Evolutionary conservation across 2,797 vertebrate species (phyloP).

Genomic region (Botia kubotai): DNA sequence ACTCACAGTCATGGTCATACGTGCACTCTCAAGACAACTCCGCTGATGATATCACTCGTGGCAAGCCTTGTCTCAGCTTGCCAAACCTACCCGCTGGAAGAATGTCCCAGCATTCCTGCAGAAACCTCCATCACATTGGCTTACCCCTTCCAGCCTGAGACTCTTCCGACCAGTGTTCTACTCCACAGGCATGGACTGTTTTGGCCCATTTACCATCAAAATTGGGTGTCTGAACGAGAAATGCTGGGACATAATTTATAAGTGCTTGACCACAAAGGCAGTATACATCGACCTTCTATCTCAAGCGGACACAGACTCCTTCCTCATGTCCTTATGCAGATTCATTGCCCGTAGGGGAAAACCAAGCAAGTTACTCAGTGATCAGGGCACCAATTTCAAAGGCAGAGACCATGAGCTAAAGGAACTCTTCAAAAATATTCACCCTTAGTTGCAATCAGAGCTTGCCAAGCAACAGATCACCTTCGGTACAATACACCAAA

Average conservation of each 20-base stretch:
- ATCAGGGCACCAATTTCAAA: background rate
- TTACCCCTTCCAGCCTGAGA: background rate
- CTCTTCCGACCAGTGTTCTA: conserved; percentile 17
- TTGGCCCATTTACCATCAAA: conserved; percentile 14
- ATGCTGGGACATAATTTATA: conserved; percentile 9
- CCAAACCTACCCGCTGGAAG: background rate
- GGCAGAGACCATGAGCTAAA: background rate
- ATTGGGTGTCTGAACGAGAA: background rate
- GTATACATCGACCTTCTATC: background rate
- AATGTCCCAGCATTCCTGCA: background rate
- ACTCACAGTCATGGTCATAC: background rate
- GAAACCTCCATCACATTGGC: background rate
- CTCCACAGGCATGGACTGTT: conserved; percentile 34
- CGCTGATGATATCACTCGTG: background rate
- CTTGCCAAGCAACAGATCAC: conserved; percentile 6
- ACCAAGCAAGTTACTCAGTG: background rate
- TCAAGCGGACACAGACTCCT: background rate
- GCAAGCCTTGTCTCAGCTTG: background rate
- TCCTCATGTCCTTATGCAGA: background rate
- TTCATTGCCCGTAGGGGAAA: background rate
- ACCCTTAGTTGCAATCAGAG: background rate
- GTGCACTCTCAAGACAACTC: background rate
- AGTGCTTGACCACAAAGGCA: background rate
- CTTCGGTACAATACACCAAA: conserved; percentile 1
- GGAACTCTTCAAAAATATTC: no score